A percentile compares a stretch with the other conserved stretches of the same genome.
Conservation (phyloP, 92 coral and sea anemone genomes). For the Anthopleura xanthogrammica region DNA sequence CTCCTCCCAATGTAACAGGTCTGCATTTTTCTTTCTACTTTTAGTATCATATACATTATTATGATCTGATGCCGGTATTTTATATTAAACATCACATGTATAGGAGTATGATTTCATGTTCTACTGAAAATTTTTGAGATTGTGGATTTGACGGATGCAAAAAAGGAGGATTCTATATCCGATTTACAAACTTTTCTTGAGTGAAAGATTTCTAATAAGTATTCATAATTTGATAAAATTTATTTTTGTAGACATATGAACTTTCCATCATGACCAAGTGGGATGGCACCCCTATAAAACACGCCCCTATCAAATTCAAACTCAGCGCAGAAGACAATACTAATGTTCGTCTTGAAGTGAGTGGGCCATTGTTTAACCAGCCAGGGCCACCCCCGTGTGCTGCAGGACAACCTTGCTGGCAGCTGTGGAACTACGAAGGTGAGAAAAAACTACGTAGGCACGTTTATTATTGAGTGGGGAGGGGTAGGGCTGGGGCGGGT, state of each 20-base stretch:
- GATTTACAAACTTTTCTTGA: too few relatives aligned
- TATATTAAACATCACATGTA: too few relatives aligned
- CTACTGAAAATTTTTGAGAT: too few relatives aligned
- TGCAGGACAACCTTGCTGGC: constrained; percentile 76
- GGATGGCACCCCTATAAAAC: constrained; percentile 78
- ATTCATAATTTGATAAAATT: neutral
- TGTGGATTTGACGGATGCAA: neutral
- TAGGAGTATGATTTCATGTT: too few relatives aligned
- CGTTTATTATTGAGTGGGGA: too few relatives aligned
- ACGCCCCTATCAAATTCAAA: constrained; percentile 71
- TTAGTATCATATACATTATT: too few relatives aligned
- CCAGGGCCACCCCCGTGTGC: constrained; percentile 82
- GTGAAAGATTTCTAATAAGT: too few relatives aligned
- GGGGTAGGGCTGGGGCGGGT: too few relatives aligned
- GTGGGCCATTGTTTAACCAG: constrained; percentile 89
- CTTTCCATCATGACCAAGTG: constrained; percentile 70
- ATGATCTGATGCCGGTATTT: too few relatives aligned
- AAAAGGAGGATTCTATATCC: neutral
- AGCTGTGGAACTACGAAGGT: constrained; percentile 97
- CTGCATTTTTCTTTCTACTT: too few relatives aligned
- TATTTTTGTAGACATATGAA: constrained; percentile 43
- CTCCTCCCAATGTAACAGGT: too few relatives aligned
- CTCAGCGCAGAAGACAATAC: constrained; percentile 75
- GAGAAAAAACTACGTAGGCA: too few relatives aligned
- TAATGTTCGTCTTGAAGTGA: constrained; percentile 66